phyloP scores from a whole-genome alignment of 1,140 invertebrate species.

The Drosophila kepulauana region DNA sequence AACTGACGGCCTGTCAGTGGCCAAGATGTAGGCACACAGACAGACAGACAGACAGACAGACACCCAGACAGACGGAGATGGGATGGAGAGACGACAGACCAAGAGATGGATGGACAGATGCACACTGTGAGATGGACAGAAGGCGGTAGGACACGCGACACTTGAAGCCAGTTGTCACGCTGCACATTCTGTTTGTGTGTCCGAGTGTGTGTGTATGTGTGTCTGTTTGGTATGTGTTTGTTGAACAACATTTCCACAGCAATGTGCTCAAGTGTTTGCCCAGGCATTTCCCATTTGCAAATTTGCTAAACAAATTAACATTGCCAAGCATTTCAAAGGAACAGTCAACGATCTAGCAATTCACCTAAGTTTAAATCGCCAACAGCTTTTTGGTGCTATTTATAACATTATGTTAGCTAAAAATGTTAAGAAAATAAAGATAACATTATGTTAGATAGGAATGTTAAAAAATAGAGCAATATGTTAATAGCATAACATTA shows the following conservation, averaged over 20 bases:
- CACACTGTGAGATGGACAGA: slow-evolving; percentile 11
- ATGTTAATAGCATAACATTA: no score
- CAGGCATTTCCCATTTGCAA: slow-evolving; percentile 57
- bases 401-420: not conserved
- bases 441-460: no score
- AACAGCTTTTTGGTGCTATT: slow-evolving; percentile 1
- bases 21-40: slow-evolving; percentile 75
- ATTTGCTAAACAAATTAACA: slow-evolving; percentile 73
- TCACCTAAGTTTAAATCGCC: slow-evolving; percentile 6
- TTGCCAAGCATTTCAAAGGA: slow-evolving; percentile 22
- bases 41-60: slow-evolving; percentile 20
- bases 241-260: slow-evolving; percentile 36
- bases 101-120: slow-evolving; percentile 20
- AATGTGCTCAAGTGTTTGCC: slow-evolving; percentile 54
- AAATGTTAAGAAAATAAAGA: not conserved
- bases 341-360: slow-evolving; percentile 5
- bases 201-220: not conserved
- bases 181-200: not conserved
- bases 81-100: slow-evolving; percentile 10
- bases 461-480: no score
- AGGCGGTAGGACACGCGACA: slow-evolving; percentile 62
- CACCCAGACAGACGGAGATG: slow-evolving; percentile 29
- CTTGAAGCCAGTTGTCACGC: slow-evolving; percentile 49
- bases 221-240: slow-evolving; percentile 2
- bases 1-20: slow-evolving; percentile 70